phyloP scores from a whole-genome alignment of 2,888 invertebrate genomes.

The Alloscopus bannaensis region DNA sequence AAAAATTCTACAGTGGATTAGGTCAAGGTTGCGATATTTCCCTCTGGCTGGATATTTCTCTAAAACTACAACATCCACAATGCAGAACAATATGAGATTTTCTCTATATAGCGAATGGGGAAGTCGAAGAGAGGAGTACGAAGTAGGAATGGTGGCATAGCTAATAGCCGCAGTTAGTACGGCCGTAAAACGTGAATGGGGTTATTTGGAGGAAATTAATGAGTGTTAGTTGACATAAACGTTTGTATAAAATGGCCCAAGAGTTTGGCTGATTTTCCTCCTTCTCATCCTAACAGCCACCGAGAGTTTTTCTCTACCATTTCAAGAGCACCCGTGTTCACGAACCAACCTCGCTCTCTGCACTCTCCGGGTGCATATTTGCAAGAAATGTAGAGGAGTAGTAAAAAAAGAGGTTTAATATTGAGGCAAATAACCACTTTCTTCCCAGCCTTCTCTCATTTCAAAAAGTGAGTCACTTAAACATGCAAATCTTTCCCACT shows the following conservation, averaged over 20 bases:
- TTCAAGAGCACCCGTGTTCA: neutral
- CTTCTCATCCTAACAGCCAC: conserved; percentile 50
- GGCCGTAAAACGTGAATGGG: conserved; percentile 66
- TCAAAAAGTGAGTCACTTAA: conserved; percentile 46
- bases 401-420: neutral
- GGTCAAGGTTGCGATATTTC: conserved; percentile 63
- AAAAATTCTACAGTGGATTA: conserved; percentile 54
- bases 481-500: conserved; percentile 44
- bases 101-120: neutral
- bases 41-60: conserved; percentile 35
- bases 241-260: conserved; percentile 72
- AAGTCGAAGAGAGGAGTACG: neutral
- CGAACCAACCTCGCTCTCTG: no score
- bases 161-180: conserved; percentile 60
- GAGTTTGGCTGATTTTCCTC: conserved; percentile 69
- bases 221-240: conserved; percentile 73
- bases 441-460: conserved; percentile 19
- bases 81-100: conserved; percentile 1
- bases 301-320: conserved; percentile 26
- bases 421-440: conserved; percentile 21
- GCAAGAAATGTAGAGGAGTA: neutral
- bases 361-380: no score
- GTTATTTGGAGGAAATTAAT: conserved; percentile 73
- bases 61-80: conserved; percentile 43
- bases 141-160: conserved; percentile 45